phyloP scores from a whole-genome alignment of 2,888 invertebrate genomes.

The Tridacna gigas region DNA sequence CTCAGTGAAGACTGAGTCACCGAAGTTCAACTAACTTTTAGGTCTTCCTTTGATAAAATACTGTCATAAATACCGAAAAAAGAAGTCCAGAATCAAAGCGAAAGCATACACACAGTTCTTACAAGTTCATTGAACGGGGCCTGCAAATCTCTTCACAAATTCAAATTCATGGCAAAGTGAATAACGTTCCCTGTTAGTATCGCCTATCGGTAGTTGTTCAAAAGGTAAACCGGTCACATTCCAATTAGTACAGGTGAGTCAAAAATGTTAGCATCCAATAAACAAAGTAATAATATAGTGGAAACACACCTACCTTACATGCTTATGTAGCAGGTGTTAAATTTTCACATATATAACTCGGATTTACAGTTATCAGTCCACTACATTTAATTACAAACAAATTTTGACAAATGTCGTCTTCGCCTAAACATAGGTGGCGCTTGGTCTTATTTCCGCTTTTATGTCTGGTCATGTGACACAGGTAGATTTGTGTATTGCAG shows the following conservation, averaged over 20 bases:
- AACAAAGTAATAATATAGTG: not conserved
- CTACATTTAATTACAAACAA: not conserved
- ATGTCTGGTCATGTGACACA: slow-evolving; percentile 22
- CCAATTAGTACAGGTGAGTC: slow-evolving; percentile 19
- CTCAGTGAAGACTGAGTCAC: slow-evolving; percentile 29
- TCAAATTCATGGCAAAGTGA: no score
- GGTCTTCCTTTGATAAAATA: no score
- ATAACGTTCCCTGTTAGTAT: no score
- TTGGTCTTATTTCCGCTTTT: slow-evolving; percentile 1
- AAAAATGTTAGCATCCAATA: slow-evolving; percentile 4
- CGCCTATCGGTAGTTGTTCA: no score
- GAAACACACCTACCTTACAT: not conserved
- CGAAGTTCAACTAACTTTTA: slow-evolving; percentile 14
- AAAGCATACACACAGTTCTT: no score
- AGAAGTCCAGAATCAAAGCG: no score
- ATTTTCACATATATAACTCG: not conserved
- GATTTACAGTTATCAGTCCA: not conserved
- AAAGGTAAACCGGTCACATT: slow-evolving; percentile 8
- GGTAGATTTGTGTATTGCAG: slow-evolving; percentile 23
- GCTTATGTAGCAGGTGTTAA: not conserved
- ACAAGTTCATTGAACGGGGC: no score
- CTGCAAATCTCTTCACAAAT: no score
- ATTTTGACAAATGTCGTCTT: slow-evolving; percentile 27
- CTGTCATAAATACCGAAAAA: no score
- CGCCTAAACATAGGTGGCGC: slow-evolving; percentile 17